Evolutionary conservation across 92 coral and sea anemone species (phyloP), one percentile per base, ranked within the genome.

Genomic region (Muricea muricata): DNA sequence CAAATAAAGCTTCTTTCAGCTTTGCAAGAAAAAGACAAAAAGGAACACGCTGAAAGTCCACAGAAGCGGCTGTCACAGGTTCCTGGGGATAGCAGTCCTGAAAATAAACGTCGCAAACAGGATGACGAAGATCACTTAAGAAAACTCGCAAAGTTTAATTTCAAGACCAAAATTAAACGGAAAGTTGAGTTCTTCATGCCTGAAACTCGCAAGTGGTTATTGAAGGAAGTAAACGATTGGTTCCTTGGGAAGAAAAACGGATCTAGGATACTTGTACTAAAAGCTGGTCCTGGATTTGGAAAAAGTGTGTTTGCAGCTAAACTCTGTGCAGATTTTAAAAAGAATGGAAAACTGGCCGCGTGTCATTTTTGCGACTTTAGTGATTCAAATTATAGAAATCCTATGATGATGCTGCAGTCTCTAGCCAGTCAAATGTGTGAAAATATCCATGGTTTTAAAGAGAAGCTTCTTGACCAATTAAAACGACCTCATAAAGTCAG

Each of bases 381-480:
- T 29, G 78, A 89, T 69, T 77, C 90, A 29, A 79, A 89, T 45
- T 63, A 87, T n/a, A 81, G 83, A 71, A 85, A 84, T 55, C 90
- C 92, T 65, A 80, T 70, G 68, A 75, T 86, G 48, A 89, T 91
- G 79, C 70, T 91, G 0, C 90, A 89, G 45, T 91, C 94, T 39
- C 86, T 91, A 30, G 94, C 94, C 15, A 89, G 87, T 39, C 90
- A 86, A 35, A 73, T 91, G 50, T 85, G 92, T 46, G 88, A 86
- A 18, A 76, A 60, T 30, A 84, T 91, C 54, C 57, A 68, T 5
- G 93, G 90, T 0, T 91, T 85, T 75, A 84, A 89, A 48, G 82
- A 75, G 26, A 77, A 80, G 65, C 81, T 91, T 32, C 76, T 87
- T 39, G 84, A 65, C 17, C 78, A 78, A 14, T 52, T 89, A 18